Evolutionary conservation across 2,113 vertebrate genomes (phyloP), one percentile per base, ranked within the genome.

Genomic region (Epinephelus lanceolatus): DNA sequence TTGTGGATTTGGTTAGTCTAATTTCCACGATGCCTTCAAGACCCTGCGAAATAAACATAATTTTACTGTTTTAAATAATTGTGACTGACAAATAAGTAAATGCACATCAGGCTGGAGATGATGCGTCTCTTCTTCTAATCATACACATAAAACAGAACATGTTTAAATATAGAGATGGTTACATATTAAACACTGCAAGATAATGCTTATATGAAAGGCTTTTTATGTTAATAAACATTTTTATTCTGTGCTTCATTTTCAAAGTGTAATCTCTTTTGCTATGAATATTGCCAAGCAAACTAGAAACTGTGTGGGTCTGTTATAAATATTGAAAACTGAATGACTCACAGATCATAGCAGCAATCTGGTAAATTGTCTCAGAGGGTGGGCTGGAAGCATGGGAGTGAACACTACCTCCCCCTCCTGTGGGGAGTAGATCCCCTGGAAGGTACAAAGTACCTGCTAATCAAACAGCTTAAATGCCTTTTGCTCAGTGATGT

Each of bases 261-360:
- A 66, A 56, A 75, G 76, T 75, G 55, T 63, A 1, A 57, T 76
- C 33, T 78, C 23, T 51, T 77, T 80, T 52, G 56, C 57, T 17
- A 1, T 53, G 77, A 84, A 63, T 80, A 65, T 73, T 82, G 63
- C 70, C 61, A 69, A 70, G 78, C 23, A 81, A 86, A 83, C 76
- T 45, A 63, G 55, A 84, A 88, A 78, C 33, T 72, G 53, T 77
- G 65, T 61, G 53, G 60, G 19, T 79, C 73, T 63, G 89, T 89
- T 76, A 68, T 85, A 84, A 85, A 92, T 89, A 88, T 78, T 87
- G 71, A 69, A 68, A 83, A 80, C 57, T 60, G 62, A 88, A 84
- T 90, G 88, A 89, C 37, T 92, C 88, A 73, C 78, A 71, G 92
- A 91, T 90, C 86, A 81, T 66, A 84, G 91, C 83, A 61, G 83